Evolutionary conservation across 2,113 vertebrate genomes (phyloP).

Genomic region (Machaerirhynchus nigripectus): DNA sequence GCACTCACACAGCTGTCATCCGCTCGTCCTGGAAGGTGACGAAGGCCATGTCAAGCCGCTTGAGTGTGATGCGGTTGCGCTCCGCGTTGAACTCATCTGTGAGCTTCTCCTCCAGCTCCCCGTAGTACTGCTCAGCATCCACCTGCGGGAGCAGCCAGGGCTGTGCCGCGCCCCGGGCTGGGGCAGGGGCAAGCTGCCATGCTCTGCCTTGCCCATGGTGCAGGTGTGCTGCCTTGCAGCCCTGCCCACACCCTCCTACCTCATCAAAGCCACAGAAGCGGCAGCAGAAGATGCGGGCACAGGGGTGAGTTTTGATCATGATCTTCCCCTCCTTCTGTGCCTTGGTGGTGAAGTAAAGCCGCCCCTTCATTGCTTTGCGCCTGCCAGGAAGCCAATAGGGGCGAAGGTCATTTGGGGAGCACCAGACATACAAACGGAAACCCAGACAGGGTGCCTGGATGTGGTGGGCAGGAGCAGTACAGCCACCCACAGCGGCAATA

Average conservation of each 20-base stretch:
- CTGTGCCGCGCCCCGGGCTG: fast-evolving
- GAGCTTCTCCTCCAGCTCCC: slow-evolving; percentile 93
- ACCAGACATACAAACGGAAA: background rate
- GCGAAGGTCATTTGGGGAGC: background rate
- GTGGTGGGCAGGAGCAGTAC: background rate
- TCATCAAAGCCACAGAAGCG: slow-evolving; percentile 88
- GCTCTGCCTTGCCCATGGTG: background rate
- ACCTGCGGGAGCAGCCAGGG: slow-evolving; percentile 74
- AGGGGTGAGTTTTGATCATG: slow-evolving; percentile 92
- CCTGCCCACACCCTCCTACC: slow-evolving; percentile 57
- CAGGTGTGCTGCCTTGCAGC: background rate
- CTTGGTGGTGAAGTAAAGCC: slow-evolving; percentile 91
- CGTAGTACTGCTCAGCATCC: slow-evolving; percentile 95
- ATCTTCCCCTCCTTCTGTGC: slow-evolving; percentile 89
- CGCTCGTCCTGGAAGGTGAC: slow-evolving; percentile 92
- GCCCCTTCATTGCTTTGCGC: slow-evolving; percentile 93
- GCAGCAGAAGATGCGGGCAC: slow-evolving; percentile 90
- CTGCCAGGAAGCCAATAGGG: slow-evolving; percentile 32
- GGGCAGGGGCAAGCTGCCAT: fast-evolving
- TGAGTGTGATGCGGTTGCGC: slow-evolving; percentile 85
- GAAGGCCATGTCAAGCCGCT: slow-evolving; percentile 89
- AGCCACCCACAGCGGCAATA: background rate
- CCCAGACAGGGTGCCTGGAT: background rate
- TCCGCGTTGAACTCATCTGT: slow-evolving; percentile 96
- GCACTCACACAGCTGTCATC: slow-evolving; percentile 90